Conservation (phyloP, 2,888 invertebrate species). For the Lasioglossum morio region DNA sequence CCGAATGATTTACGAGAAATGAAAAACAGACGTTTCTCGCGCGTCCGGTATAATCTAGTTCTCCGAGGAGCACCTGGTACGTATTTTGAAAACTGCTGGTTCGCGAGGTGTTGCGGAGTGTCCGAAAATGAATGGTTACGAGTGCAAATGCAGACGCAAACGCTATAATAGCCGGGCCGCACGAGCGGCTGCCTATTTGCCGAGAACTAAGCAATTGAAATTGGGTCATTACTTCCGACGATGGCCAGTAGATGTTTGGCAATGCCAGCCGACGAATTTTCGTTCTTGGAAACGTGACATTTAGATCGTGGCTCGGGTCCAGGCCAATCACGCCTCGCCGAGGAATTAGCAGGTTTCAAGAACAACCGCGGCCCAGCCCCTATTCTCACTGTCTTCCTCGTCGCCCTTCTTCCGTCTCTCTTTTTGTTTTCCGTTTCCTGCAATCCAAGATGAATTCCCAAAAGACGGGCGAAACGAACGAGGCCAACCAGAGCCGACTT, state of each 20-base stretch:
- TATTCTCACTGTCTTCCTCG: not conserved
- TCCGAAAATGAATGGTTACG: not conserved
- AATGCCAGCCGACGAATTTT: conserved; percentile 25
- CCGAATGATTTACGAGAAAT: too few relatives aligned
- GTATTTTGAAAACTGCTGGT: too few relatives aligned
- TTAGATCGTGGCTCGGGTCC: conserved; percentile 62
- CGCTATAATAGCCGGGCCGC: not conserved
- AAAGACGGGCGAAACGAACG: conserved; percentile 32
- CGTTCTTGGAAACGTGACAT: conserved; percentile 43
- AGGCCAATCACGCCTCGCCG: conserved; percentile 64
- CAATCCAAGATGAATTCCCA: conserved; percentile 40
- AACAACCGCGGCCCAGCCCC: conserved; percentile 14
- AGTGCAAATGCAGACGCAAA: not conserved
- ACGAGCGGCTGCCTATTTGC: not conserved
- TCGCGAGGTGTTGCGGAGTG: too few relatives aligned
- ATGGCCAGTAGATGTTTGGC: conserved; percentile 21
- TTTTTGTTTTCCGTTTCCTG: not conserved
- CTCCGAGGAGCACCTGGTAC: too few relatives aligned
- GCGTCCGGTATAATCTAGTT: too few relatives aligned
- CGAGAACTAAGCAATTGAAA: conserved; percentile 15
- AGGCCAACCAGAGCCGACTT: not conserved
- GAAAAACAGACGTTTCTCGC: too few relatives aligned
- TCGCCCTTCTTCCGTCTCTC: not conserved
- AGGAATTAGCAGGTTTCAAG: conserved; percentile 63
- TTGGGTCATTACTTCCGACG: conserved; percentile 31